Evolutionary conservation across 2,797 vertebrate genomes (phyloP).

Genomic region (Sebastes flavidus): DNA sequence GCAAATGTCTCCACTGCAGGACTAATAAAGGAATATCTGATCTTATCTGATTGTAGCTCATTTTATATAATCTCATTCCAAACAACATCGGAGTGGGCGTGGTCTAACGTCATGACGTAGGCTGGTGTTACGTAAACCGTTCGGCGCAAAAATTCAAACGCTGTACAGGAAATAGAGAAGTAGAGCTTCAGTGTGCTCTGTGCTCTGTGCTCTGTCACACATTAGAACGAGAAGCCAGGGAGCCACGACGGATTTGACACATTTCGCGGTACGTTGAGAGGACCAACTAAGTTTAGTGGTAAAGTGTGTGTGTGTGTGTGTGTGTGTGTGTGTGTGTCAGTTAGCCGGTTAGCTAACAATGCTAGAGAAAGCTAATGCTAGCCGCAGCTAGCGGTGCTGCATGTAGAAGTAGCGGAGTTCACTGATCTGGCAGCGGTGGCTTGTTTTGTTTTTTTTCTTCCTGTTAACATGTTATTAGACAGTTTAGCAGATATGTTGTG

Average conservation of each 20-base stretch:
- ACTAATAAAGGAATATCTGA: too few relatives aligned
- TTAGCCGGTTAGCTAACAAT: neutral
- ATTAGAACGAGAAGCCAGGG: neutral
- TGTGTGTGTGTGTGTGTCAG: neutral
- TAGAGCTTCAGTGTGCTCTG: neutral
- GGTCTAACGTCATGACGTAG: constrained; percentile 62
- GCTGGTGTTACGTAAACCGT: constrained; percentile 74
- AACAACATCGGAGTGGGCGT: neutral
- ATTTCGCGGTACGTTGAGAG: constrained; percentile 1
- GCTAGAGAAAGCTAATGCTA: constrained; percentile 5
- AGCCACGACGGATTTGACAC: neutral
- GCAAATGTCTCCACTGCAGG: too few relatives aligned
- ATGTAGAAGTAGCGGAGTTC: neutral
- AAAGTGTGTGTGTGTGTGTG: too few relatives aligned
- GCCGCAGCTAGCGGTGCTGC: neutral
- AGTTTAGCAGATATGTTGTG: neutral
- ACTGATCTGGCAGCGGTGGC: neutral
- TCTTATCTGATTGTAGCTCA: too few relatives aligned
- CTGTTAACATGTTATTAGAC: neutral
- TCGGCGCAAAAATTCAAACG: constrained; percentile 87
- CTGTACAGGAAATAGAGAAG: constrained; percentile 36
- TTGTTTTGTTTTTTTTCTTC: neutral
- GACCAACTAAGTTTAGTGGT: fast-evolving
- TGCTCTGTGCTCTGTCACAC: neutral
- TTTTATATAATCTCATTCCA: too few relatives aligned